These are phyloP conservation scores for Alsophila aescularia DNA, from an alignment of 2,888 invertebrate species.

Conservation along the genomic window DNA sequence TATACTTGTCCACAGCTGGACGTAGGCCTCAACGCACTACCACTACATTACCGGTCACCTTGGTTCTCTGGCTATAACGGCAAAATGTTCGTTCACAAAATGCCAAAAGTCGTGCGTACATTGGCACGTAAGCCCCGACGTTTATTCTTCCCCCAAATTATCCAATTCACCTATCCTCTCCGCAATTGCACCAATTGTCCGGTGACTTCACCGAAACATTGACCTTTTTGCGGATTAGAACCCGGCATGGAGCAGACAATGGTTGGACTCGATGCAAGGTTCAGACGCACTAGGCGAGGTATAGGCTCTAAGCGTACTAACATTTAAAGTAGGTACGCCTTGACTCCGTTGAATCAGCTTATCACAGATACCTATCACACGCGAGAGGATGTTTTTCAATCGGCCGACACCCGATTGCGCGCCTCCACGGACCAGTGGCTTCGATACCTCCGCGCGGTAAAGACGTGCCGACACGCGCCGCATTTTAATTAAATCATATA, in stretches of 20 bases:
- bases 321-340: constrained; percentile 7
- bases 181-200: constrained; percentile 54
- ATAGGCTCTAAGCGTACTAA: background rate
- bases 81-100: background rate
- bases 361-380: constrained; percentile 39
- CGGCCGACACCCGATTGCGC: constrained; percentile 25
- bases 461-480: constrained; percentile 20
- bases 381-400: constrained; percentile 38
- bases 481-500: constrained; percentile 14
- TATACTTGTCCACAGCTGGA: too few relatives aligned
- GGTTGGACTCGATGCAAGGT: too few relatives aligned
- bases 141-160: constrained; percentile 30
- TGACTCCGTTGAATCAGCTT: constrained; percentile 28
- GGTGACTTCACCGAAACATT: constrained; percentile 79
- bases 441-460: constrained; percentile 21
- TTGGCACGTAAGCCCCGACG: background rate
- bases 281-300: background rate
- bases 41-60: too few relatives aligned
- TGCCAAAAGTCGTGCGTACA: constrained; percentile 3
- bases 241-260: background rate
- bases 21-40: too few relatives aligned
- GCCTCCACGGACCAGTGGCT: constrained; percentile 23
- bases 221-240: constrained; percentile 61
- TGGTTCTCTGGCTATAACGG: too few relatives aligned
- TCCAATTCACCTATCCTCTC: constrained; percentile 43